phyloP scores from a whole-genome alignment of 1,140 invertebrate genomes.

The Nephila pilipes region DNA sequence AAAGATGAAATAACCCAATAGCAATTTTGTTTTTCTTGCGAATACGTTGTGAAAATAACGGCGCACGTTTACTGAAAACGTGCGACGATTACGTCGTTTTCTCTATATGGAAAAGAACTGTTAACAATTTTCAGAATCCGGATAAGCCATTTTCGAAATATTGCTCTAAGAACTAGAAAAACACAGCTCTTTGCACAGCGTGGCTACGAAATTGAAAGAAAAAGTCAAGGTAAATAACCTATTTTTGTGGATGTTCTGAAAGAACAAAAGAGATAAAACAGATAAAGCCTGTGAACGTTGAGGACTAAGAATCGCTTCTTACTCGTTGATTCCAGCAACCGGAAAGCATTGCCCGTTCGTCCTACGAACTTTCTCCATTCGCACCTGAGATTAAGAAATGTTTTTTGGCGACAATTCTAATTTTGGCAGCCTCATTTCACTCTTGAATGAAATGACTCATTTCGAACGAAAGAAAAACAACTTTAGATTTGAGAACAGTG shows the following conservation, averaged over 20 bases:
- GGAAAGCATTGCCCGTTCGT: conserved; percentile 15
- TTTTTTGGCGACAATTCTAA: conserved; percentile 6
- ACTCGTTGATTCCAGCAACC: neutral
- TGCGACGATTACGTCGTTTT: neutral
- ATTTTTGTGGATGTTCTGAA: conserved; percentile 29
- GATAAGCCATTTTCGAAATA: conserved; percentile 2
- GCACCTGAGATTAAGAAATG: neutral
- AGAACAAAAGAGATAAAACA: neutral
- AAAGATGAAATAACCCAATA: too few relatives aligned
- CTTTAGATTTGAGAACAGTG: neutral
- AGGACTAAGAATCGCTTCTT: neutral
- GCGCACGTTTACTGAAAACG: neutral
- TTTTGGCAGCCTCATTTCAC: neutral
- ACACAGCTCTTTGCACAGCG: neutral
- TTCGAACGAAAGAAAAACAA: neutral
- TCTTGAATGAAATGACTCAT: conserved; percentile 9
- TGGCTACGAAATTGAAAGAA: neutral
- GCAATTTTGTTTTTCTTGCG: too few relatives aligned
- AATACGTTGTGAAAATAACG: too few relatives aligned
- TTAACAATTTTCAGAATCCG: neutral
- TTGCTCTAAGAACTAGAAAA: neutral
- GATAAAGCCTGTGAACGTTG: neutral
- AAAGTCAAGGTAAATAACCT: conserved; percentile 55
- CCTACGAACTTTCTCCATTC: conserved; percentile 11
- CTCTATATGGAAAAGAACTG: neutral